A percentile compares a stretch with the other conserved stretches of the same genome.
Evolutionary conservation across 2,797 vertebrate species (phyloP).

Genomic region (Fringilla coelebs): DNA sequence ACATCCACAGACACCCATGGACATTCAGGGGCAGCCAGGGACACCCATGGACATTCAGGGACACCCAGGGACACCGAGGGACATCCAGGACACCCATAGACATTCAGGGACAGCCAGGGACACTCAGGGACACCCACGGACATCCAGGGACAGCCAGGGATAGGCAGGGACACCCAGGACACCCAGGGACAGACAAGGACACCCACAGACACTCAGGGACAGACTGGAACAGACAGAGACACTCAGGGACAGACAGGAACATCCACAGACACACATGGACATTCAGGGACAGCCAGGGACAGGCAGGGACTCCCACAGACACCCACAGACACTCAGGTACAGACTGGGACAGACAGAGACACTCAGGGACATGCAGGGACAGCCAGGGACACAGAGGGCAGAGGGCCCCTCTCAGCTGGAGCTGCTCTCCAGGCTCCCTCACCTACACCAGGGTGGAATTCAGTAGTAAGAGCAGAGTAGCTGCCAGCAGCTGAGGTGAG

Average conservation of each 20-base stretch:
- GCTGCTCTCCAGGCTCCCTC: not conserved
- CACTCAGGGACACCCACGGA: not conserved
- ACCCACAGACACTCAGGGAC: no score
- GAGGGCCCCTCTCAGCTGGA: not conserved
- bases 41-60: no score
- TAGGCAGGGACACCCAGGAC: not conserved
- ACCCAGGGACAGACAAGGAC: no score
- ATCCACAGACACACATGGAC: no score
- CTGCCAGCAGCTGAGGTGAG: not conserved
- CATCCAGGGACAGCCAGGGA: not conserved
- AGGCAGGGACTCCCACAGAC: no score
- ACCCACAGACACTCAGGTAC: no score
- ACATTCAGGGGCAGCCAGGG: not conserved
- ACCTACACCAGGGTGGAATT: not conserved
- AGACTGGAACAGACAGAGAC: no score
- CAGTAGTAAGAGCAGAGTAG: not conserved
- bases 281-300: not conserved
- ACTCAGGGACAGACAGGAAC: no score
- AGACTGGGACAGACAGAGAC: not conserved
- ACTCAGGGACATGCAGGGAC: rapidly evolving
- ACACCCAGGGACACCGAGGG: no score
- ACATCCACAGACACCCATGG: no score
- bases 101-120: no score
- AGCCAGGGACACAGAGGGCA: not conserved
- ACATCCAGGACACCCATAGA: no score